Percentiles rank a stretch among this genome's conserved stretches.
phyloP scores from a whole-genome alignment of 2,797 vertebrate genomes.

The Pipistrellus nathusii region DNA sequence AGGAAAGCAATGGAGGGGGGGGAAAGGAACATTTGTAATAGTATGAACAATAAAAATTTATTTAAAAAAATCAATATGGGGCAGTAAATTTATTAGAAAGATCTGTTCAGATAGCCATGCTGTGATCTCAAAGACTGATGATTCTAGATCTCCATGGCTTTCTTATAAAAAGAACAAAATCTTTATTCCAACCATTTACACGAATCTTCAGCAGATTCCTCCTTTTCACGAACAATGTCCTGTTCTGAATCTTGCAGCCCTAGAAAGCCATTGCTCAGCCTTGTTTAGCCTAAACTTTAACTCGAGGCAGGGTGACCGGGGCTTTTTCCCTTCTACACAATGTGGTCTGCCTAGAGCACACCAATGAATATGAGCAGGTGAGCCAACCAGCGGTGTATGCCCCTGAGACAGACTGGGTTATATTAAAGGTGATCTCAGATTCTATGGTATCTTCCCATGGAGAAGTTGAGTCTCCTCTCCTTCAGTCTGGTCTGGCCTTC shows the following conservation, averaged over 20 bases:
- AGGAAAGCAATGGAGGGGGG: no score
- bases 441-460: neutral
- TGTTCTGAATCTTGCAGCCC: neutral
- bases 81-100: slow-evolving; percentile 29
- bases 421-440: neutral
- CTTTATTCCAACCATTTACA: neutral
- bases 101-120: neutral
- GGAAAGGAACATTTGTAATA: no score
- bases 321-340: neutral
- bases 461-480: neutral
- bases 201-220: neutral
- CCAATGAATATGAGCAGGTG: neutral
- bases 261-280: neutral
- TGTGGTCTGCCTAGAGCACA: neutral
- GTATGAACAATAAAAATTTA: no score
- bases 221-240: neutral
- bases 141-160: slow-evolving; percentile 7
- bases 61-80: slow-evolving; percentile 35
- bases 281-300: neutral
- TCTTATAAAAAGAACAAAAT: neutral
- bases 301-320: neutral
- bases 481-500: neutral
- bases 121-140: neutral
- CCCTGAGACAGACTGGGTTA: neutral
- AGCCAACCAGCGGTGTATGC: no score